A percentile compares a stretch with the other conserved stretches of the same genome.
Conservation (phyloP, 2,797 vertebrate species). For the Lophotriccus pileatus region DNA sequence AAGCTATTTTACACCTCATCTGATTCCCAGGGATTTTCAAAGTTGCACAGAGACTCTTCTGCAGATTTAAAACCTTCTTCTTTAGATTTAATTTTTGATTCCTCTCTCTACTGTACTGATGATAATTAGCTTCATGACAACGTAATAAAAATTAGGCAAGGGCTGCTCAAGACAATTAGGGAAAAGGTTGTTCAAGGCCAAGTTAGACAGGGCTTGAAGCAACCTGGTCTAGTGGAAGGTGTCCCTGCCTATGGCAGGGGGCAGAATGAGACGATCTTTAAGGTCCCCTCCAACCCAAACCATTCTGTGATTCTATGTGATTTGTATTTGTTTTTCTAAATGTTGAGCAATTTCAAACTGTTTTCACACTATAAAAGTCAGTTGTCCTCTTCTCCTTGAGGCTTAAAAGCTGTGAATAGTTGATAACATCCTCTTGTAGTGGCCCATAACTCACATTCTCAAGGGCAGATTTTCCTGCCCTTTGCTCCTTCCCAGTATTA, state of each 20-base stretch:
- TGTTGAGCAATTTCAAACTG: not conserved
- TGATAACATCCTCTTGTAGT: not conserved
- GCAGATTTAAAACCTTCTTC: not conserved
- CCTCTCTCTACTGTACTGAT: not conserved
- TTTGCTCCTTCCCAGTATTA: not conserved
- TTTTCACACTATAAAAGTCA: not conserved
- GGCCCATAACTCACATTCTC: not conserved
- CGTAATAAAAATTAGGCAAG: not conserved
- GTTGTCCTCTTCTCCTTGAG: not conserved
- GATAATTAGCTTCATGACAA: not conserved
- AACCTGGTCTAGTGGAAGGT: not conserved
- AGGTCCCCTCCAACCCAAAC: not conserved
- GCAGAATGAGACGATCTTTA: not conserved
- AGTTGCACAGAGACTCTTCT: not conserved
- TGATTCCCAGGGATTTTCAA: not conserved
- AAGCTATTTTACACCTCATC: not conserved
- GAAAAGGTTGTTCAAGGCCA: not conserved
- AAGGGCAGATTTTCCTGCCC: conserved; percentile 19
- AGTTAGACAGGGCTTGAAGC: fast-evolving
- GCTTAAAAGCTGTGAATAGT: not conserved
- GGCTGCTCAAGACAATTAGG: not conserved
- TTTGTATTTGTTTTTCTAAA: not conserved
- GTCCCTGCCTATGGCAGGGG: not conserved
- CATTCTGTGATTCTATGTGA: not conserved
- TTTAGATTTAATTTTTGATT: not conserved